Percentiles rank a stretch among this genome's conserved stretches.
Conservation (phyloP, 2,797 vertebrate genomes). For the Artibeus jamaicensis region DNA sequence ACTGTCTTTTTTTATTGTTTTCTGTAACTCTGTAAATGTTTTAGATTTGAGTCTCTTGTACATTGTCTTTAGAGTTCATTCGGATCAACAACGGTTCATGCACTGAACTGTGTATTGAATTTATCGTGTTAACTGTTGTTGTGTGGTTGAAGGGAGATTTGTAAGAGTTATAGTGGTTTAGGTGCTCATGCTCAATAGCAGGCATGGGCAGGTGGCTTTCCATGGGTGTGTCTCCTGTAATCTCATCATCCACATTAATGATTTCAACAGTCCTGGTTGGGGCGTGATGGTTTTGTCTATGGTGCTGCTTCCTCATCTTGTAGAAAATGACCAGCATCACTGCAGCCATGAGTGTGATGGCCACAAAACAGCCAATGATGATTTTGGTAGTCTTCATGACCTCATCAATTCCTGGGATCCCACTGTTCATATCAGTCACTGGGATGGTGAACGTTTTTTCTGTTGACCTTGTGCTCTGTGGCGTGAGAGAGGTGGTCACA, state of each 20-base stretch:
- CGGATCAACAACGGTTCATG: constrained; percentile 99
- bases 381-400: constrained; percentile 99
- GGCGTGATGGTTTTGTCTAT: constrained; percentile 97
- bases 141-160: constrained; percentile 98
- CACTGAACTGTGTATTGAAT: constrained; percentile 99
- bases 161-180: constrained; percentile 99
- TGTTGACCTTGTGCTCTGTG: constrained; percentile 92
- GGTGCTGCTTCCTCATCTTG: constrained; percentile 99
- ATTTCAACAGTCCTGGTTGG: constrained; percentile 98
- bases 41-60: constrained; percentile 99
- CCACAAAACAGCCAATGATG: constrained; percentile 99
- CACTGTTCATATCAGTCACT: constrained; percentile 91
- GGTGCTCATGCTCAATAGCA: constrained; percentile 97
- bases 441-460: constrained; percentile 95
- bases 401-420: constrained; percentile 95
- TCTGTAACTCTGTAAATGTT: constrained; percentile 86
- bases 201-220: constrained; percentile 98
- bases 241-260: constrained; percentile 98
- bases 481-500: constrained; percentile 90
- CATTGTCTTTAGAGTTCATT: constrained; percentile 99
- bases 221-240: constrained; percentile 93
- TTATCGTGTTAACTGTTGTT: constrained; percentile 94
- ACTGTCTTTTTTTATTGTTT: constrained; percentile 85
- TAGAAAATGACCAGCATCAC: constrained; percentile 99
- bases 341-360: constrained; percentile 99